Percentiles rank a stretch among this genome's conserved stretches.
Evolutionary conservation across 2,797 vertebrate species (phyloP).

Genomic region (Gobio occitaniae): DNA sequence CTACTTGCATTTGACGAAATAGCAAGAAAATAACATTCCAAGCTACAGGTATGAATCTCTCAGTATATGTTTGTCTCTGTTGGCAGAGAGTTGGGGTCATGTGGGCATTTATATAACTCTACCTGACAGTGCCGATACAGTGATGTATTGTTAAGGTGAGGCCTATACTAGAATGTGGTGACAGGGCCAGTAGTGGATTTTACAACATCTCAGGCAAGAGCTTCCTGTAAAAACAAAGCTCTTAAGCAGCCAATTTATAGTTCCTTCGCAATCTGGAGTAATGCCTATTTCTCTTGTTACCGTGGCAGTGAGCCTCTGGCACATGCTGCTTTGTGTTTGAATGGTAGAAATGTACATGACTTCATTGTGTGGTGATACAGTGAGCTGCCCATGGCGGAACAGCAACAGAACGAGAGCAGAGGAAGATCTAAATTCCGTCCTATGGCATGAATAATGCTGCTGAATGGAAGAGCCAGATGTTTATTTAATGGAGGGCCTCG

Average conservation of each 20-base stretch:
- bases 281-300: slow-evolving; percentile 54
- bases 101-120: slow-evolving; percentile 66
- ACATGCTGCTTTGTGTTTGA: slow-evolving; percentile 50
- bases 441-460: slow-evolving; percentile 62
- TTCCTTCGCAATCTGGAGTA: slow-evolving; percentile 51
- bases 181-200: slow-evolving; percentile 71
- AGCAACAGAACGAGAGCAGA: slow-evolving; percentile 30
- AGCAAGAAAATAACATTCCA: not conserved
- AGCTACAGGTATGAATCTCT: slow-evolving; percentile 27
- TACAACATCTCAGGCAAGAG: slow-evolving; percentile 67
- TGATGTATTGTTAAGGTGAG: slow-evolving; percentile 59
- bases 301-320: slow-evolving; percentile 46
- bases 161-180: slow-evolving; percentile 69
- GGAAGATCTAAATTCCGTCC: slow-evolving; percentile 56
- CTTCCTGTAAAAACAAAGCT: slow-evolving; percentile 75
- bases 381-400: slow-evolving; percentile 57
- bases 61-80: slow-evolving; percentile 29
- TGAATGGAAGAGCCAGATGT: slow-evolving; percentile 76
- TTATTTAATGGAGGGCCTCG: slow-evolving; percentile 74
- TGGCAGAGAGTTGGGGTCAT: slow-evolving; percentile 28
- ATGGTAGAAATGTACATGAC: slow-evolving; percentile 46
- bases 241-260: slow-evolving; percentile 57
- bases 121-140: slow-evolving; percentile 64
- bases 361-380: slow-evolving; percentile 60
- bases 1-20: not conserved